These are phyloP conservation scores for Lasioglossum pauxillum DNA, from an alignment of 2,888 invertebrate genomes.

Conservation along the genomic window DNA sequence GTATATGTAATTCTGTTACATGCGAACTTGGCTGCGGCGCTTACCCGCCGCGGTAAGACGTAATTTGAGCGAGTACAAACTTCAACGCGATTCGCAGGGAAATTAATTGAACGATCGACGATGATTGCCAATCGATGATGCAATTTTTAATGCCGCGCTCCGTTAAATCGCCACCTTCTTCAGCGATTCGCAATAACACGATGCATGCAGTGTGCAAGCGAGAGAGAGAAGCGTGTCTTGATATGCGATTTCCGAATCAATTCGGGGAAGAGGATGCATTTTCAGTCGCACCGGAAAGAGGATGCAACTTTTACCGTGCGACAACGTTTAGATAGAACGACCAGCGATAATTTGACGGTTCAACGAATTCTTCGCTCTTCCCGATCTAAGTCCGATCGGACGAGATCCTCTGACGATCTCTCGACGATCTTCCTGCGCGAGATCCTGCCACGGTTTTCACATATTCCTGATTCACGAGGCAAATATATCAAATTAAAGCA, in stretches of 20 bases:
- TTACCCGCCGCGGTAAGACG: background rate
- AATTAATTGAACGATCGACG: conserved; percentile 10
- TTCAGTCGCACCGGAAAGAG: conserved; percentile 53
- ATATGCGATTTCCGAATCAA: conserved; percentile 52
- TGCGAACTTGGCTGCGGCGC: background rate
- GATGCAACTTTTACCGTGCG: conserved; percentile 58
- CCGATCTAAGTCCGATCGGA: background rate
- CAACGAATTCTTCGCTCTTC: background rate
- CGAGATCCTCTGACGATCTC: background rate
- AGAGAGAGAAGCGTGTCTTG: conserved; percentile 24
- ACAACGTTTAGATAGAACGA: conserved; percentile 49
- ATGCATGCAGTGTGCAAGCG: background rate
- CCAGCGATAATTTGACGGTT: background rate
- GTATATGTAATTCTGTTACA: conserved; percentile 4
- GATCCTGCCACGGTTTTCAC: background rate
- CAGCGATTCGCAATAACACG: background rate
- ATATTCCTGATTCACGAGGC: background rate
- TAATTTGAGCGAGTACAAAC: background rate
- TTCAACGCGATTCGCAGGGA: background rate
- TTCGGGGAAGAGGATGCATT: conserved; percentile 58
- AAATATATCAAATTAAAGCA: background rate
- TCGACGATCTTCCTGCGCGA: background rate
- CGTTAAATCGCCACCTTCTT: background rate
- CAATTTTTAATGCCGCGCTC: conserved; percentile 4
- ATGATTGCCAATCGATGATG: conserved; percentile 12